These are phyloP conservation scores for Clistopyga incitator DNA, from an alignment of 2,888 invertebrate genomes.

Conservation along the genomic window DNA sequence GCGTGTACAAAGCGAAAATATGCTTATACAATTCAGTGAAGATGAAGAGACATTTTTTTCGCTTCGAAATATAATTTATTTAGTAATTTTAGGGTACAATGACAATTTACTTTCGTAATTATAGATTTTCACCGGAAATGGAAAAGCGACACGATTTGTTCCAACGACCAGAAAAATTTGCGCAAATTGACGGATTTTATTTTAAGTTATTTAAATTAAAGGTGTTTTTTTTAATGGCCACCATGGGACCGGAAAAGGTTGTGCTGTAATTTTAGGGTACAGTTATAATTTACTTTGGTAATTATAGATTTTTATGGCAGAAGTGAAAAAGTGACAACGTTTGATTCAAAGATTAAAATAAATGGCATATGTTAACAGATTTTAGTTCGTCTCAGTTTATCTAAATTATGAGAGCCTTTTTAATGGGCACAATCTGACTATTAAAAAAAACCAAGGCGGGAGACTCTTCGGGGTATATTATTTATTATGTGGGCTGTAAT, in stretches of 20 bases:
- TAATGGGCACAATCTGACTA: neutral
- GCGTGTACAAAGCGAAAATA: neutral
- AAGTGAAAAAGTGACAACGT: neutral
- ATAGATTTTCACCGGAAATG: neutral
- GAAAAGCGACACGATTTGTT: neutral
- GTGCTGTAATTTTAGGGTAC: too few species aligned
- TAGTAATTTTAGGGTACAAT: neutral
- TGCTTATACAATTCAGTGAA: neutral
- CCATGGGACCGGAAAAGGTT: too few species aligned
- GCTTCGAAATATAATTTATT: neutral
- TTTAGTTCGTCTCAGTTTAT: neutral
- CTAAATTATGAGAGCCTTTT: too few species aligned
- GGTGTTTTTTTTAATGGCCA: too few species aligned
- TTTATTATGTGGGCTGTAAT: neutral
- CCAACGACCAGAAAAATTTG: neutral
- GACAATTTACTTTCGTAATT: neutral
- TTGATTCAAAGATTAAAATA: neutral
- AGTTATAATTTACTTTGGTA: too few species aligned
- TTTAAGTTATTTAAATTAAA: neutral
- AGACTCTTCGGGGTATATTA: neutral
- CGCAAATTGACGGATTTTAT: neutral
- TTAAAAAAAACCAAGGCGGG: neutral
- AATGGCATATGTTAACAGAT: neutral
- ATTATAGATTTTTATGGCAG: neutral
- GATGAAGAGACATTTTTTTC: neutral